Conservation (phyloP, 2,113 vertebrate species). For the Gobiocypris rarus region DNA sequence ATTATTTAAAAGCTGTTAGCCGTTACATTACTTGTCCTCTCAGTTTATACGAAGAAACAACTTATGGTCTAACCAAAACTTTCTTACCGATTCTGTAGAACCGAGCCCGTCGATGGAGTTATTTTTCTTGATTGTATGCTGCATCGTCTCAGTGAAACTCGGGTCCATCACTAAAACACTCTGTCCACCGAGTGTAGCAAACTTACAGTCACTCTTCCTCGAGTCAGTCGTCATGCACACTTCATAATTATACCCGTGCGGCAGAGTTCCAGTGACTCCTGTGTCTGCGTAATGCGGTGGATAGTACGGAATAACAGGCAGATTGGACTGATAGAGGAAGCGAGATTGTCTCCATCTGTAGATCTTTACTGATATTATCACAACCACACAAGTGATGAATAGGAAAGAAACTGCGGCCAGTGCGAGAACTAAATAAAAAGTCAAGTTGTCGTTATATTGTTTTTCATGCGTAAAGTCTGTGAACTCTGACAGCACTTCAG, state of each 20-base stretch:
- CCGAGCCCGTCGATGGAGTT: not conserved
- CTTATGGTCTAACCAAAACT: not conserved
- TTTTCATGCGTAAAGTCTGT: conserved; percentile 50
- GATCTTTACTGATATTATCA: no score
- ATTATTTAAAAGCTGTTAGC: not conserved
- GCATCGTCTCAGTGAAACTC: not conserved
- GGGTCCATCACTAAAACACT: not conserved
- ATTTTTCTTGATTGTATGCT: not conserved
- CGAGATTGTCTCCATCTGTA: no score
- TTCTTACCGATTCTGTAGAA: not conserved
- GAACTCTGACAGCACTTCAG: conserved; percentile 59
- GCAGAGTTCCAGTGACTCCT: conserved; percentile 39
- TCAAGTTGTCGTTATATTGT: conserved; percentile 50
- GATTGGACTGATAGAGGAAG: no score
- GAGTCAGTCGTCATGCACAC: conserved; percentile 31
- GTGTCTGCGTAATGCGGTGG: conserved; percentile 50
- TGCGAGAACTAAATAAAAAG: conserved; percentile 59
- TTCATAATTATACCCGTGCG: conserved; percentile 42
- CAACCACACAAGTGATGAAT: no score
- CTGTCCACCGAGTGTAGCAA: not conserved
- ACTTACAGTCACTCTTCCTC: conserved; percentile 23
- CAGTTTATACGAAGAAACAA: not conserved
- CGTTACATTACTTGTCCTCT: not conserved
- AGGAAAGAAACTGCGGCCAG: no score
- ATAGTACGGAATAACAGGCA: no score